These are phyloP conservation scores for Smithornis capensis DNA, from an alignment of 2,113 vertebrate species.

Conservation along the genomic window DNA sequence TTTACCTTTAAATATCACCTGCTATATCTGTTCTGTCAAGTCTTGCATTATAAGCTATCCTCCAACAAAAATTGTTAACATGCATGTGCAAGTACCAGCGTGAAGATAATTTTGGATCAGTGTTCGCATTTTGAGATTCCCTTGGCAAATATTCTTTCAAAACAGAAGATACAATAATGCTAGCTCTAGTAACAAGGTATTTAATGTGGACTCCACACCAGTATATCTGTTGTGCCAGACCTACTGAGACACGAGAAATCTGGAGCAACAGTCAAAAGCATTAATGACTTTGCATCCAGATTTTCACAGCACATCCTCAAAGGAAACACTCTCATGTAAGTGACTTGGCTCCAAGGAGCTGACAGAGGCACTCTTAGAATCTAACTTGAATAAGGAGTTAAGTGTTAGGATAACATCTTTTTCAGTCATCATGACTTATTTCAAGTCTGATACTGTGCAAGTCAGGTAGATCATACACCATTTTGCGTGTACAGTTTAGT, in stretches of 20 bases:
- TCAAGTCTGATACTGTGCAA: background rate
- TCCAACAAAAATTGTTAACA: background rate
- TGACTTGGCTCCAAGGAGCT: background rate
- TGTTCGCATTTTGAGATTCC: background rate
- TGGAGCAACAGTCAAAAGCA: background rate
- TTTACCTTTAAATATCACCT: background rate
- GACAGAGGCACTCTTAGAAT: background rate
- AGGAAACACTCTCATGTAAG: background rate
- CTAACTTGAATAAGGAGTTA: background rate
- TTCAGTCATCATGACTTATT: background rate
- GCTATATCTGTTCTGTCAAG: background rate
- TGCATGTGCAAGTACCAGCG: background rate
- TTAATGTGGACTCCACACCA: background rate
- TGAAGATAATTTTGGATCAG: background rate
- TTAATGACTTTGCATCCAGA: background rate
- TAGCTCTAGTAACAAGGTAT: background rate
- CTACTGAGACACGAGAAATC: background rate
- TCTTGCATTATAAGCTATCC: background rate
- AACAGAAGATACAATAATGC: background rate
- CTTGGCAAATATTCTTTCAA: background rate
- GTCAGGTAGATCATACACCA: background rate
- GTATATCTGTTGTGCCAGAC: background rate
- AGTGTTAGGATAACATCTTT: background rate
- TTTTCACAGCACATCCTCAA: background rate
- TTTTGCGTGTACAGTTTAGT: background rate